Conservation (phyloP, 2,797 vertebrate species). For the Odontamblyopus lacepedii region DNA sequence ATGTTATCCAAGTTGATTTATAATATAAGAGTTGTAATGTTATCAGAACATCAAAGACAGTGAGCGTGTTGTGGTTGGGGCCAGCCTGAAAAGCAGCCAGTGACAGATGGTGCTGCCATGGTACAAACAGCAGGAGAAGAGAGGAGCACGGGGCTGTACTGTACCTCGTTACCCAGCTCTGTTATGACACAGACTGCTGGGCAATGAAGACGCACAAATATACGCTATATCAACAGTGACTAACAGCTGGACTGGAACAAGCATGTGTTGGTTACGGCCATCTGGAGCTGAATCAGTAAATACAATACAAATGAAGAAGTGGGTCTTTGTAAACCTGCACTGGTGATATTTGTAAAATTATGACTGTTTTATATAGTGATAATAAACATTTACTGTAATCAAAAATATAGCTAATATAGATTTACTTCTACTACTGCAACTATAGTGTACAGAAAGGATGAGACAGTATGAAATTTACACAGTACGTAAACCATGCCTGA, state of each 20-base stretch:
- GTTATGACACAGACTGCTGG: constrained; percentile 20
- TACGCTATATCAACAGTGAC: background rate
- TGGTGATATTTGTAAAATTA: background rate
- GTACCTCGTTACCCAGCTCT: constrained; percentile 17
- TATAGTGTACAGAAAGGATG: background rate
- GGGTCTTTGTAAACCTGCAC: background rate
- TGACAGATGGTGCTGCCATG: constrained; percentile 67
- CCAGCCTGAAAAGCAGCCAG: constrained; percentile 59
- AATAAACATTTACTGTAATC: background rate
- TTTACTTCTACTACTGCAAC: background rate
- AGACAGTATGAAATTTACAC: too few relatives aligned
- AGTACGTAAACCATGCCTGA: too few relatives aligned
- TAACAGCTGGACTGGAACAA: constrained; percentile 11
- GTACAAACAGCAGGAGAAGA: constrained; percentile 52
- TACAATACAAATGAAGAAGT: background rate
- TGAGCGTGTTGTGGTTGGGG: constrained; percentile 50
- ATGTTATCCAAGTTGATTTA: constrained; percentile 3
- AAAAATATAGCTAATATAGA: background rate
- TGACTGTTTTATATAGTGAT: background rate
- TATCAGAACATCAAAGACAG: constrained; percentile 43
- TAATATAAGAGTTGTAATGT: constrained; percentile 29
- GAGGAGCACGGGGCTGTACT: constrained; percentile 24
- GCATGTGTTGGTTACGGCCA: constrained; percentile 5
- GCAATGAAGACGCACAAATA: constrained; percentile 14
- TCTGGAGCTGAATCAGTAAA: constrained; percentile 1